Conservation (phyloP, 2,797 vertebrate genomes). For the Amblyraja radiata region DNA sequence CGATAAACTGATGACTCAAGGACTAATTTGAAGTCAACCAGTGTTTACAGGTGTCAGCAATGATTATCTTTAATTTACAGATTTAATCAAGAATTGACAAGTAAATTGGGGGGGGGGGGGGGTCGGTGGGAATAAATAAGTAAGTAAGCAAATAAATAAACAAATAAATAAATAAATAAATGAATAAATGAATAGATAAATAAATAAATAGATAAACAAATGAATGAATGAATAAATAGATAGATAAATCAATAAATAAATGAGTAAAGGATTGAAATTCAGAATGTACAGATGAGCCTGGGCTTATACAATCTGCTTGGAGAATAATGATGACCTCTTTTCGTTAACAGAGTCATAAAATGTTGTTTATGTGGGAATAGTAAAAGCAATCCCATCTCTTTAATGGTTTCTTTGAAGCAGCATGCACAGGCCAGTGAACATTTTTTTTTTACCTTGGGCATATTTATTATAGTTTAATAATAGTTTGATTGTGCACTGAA, state of each 20-base stretch:
- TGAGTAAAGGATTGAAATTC: background rate
- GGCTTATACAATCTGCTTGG: background rate
- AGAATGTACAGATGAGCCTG: background rate
- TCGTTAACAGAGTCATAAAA: conserved; percentile 4
- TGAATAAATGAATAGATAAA: no score
- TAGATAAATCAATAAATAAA: background rate
- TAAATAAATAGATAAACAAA: no score
- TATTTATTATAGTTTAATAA: conserved; percentile 32
- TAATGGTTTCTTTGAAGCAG: conserved; percentile 20
- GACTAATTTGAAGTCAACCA: background rate
- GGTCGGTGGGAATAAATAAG: background rate
- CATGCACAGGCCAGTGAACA: background rate
- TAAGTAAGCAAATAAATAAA: no score
- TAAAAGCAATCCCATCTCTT: background rate
- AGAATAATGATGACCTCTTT: background rate
- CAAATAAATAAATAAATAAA: background rate
- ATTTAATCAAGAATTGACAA: background rate
- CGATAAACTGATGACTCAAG: background rate
- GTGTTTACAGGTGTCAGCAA: background rate
- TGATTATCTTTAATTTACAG: background rate
- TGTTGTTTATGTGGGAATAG: background rate
- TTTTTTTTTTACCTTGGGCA: background rate
- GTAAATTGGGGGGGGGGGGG: background rate
- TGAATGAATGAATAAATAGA: background rate
- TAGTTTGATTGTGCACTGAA: background rate